These are phyloP conservation scores for Pseudomugil tenellus DNA, from an alignment of 2,797 vertebrate genomes.

Conservation along the genomic window DNA sequence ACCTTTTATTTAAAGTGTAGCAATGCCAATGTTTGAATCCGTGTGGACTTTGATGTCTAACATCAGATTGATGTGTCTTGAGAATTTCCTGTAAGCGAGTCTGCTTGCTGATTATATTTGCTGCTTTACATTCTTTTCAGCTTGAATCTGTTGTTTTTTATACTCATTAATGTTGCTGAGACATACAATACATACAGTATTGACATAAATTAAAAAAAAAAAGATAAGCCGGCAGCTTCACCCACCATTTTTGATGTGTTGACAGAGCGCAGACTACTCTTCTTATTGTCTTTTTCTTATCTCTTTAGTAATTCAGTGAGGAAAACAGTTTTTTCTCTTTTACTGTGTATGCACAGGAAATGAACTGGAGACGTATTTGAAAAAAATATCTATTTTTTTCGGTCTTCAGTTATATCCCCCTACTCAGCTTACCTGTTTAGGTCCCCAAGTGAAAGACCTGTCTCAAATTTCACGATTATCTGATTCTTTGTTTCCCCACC, in stretches of 20 bases:
- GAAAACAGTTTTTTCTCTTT: too few species aligned
- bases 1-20: not conserved
- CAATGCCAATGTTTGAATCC: not conserved
- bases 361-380: not conserved
- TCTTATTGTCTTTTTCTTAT: not conserved
- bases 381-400: not conserved
- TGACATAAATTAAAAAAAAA: not conserved
- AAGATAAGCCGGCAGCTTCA: not conserved
- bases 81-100: not conserved
- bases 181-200: not conserved
- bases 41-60: not conserved
- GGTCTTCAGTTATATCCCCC: not conserved
- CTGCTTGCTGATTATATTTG: not conserved
- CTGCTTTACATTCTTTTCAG: not conserved
- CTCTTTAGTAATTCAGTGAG: too few species aligned
- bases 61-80: not conserved
- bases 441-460: too few species aligned
- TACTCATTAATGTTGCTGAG: not conserved
- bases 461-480: too few species aligned
- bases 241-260: not conserved
- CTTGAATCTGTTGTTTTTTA: too few species aligned
- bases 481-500: too few species aligned
- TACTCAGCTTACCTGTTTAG: too few species aligned
- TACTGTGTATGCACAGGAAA: too few species aligned
- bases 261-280: not conserved